Evolutionary conservation across 2,888 invertebrate species (phyloP).

Genomic region (Pseudanteris insignis): DNA sequence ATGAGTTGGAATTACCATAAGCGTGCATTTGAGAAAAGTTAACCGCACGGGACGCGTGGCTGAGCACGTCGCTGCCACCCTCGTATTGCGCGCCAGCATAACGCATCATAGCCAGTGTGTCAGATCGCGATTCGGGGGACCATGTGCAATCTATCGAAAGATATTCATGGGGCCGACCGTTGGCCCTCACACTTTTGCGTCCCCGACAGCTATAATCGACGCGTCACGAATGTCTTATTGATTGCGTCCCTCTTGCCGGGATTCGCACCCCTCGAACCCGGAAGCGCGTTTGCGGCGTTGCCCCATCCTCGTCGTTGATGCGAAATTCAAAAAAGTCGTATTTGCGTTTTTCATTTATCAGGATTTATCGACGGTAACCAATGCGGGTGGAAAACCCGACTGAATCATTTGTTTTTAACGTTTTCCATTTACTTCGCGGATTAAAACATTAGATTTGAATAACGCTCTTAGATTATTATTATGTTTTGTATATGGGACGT

Average conservation of each 20-base stretch:
- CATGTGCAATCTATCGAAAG: conserved; percentile 67
- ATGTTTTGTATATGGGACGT: too few relatives aligned
- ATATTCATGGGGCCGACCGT: conserved; percentile 66
- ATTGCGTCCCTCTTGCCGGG: conserved; percentile 55
- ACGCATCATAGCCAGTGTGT: conserved; percentile 51
- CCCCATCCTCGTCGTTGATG: conserved; percentile 5
- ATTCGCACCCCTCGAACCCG: conserved; percentile 50
- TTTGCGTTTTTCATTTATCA: conserved; percentile 63
- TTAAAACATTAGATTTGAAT: too few relatives aligned
- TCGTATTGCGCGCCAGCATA: conserved; percentile 44
- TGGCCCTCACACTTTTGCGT: conserved; percentile 54
- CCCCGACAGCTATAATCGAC: conserved; percentile 63
- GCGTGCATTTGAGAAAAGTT: conserved; percentile 50
- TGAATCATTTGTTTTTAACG: too few relatives aligned
- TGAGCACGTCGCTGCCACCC: conserved; percentile 53
- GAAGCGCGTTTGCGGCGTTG: conserved; percentile 55
- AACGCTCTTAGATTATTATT: too few relatives aligned
- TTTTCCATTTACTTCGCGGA: too few relatives aligned
- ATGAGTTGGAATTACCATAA: conserved; percentile 37
- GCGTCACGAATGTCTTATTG: conserved; percentile 67
- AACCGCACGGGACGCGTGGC: conserved; percentile 63
- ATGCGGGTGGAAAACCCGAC: too few relatives aligned
- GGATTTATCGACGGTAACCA: conserved; percentile 61
- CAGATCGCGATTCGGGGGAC: conserved; percentile 51
- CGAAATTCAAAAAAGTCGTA: conserved; percentile 32